phyloP scores from a whole-genome alignment of 30 jellyfish, hydroid and myxozoan genomes.

The Kudoa iwatai region DNA sequence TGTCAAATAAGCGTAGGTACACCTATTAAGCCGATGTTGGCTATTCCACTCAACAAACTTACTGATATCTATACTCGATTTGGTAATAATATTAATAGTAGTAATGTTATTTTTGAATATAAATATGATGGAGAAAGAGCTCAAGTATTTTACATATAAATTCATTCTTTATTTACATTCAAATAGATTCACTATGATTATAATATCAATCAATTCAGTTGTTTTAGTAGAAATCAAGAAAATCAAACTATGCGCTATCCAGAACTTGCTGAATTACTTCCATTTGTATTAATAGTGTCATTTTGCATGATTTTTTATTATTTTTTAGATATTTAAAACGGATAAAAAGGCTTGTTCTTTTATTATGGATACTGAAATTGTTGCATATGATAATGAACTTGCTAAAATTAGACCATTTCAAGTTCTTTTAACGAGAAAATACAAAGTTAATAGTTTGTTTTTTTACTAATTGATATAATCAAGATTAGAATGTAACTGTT shows the following conservation, averaged over 20 bases:
- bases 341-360: conserved; percentile 13
- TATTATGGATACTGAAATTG: conserved; percentile 52
- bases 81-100: conserved; percentile 20
- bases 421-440: conserved; percentile 43
- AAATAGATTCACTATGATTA: conserved; percentile 22
- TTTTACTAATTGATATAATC: background rate
- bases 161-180: background rate
- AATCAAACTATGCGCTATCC: conserved; percentile 49
- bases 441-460: conserved; percentile 8
- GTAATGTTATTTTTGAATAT: conserved; percentile 54
- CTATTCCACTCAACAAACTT: conserved; percentile 60
- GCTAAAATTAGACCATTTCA: conserved; percentile 65
- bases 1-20: conserved; percentile 9
- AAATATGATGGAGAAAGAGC: conserved; percentile 91
- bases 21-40: conserved; percentile 82
- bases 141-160: conserved; percentile 6
- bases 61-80: conserved; percentile 38
- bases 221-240: conserved; percentile 69
- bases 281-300: conserved; percentile 19
- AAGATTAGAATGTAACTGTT: conserved; percentile 25
- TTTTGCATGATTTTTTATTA: background rate
- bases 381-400: conserved; percentile 55
- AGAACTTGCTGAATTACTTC: conserved; percentile 22
- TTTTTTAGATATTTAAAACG: conserved; percentile 8
- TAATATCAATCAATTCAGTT: conserved; percentile 8